These are phyloP conservation scores for Tamias sibiricus DNA, from an alignment of 2,113 vertebrate genomes.

Conservation along the genomic window DNA sequence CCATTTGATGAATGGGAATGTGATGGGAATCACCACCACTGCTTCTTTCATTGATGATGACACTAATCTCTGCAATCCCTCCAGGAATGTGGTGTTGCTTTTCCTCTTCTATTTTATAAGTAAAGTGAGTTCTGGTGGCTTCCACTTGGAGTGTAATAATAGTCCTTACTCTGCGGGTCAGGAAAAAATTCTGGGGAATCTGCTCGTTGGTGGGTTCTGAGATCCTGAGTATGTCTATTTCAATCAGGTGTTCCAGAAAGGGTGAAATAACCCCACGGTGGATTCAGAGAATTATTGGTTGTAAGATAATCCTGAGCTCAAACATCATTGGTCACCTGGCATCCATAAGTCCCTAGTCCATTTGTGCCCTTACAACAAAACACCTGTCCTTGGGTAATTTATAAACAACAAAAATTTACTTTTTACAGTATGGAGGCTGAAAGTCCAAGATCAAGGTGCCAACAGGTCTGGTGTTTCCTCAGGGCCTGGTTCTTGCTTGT, in stretches of 20 bases:
- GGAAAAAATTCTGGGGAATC: neutral
- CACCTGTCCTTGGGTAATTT: neutral
- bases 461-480: neutral
- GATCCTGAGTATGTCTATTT: neutral
- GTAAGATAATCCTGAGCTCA: neutral
- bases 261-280: neutral
- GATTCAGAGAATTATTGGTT: neutral
- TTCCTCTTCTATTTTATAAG: neutral
- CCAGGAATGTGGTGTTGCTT: neutral
- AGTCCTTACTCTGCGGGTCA: neutral
- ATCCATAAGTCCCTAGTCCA: neutral
- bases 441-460: neutral
- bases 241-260: neutral
- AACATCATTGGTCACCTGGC: neutral
- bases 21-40: neutral
- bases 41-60: neutral
- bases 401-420: neutral
- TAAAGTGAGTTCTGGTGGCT: neutral
- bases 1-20: neutral
- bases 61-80: neutral
- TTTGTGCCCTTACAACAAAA: neutral
- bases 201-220: neutral
- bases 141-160: neutral
- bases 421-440: neutral
- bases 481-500: neutral